Evolutionary conservation across 2,888 invertebrate species (phyloP).

Genomic region (Drosophila tripunctata): DNA sequence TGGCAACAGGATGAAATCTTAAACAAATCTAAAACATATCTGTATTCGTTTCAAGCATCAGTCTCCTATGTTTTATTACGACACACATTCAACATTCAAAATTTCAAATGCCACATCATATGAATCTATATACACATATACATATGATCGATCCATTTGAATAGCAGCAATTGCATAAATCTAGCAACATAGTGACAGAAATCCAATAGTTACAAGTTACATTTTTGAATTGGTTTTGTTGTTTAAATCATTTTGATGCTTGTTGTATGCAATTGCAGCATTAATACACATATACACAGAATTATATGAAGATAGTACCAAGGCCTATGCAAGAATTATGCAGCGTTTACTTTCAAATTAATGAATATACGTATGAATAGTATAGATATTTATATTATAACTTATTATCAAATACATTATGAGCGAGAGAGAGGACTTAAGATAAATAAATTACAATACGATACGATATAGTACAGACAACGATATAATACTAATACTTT

Average conservation of each 20-base stretch:
- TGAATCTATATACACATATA: slow-evolving; percentile 7
- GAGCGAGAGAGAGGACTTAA: slow-evolving; percentile 3
- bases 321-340: slow-evolving; percentile 8
- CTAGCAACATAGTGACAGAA: not conserved
- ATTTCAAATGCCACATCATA: slow-evolving; percentile 6
- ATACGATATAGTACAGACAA: slow-evolving; percentile 31
- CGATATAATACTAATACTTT: not conserved
- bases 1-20: too few species aligned
- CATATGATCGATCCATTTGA: not conserved
- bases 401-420: slow-evolving; percentile 18
- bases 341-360: too few species aligned
- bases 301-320: slow-evolving; percentile 14
- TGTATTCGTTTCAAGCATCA: too few species aligned
- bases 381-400: too few species aligned
- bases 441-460: slow-evolving; percentile 18
- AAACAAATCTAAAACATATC: too few species aligned
- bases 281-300: slow-evolving; percentile 26
- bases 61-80: not conserved
- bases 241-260: not conserved
- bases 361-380: not conserved
- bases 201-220: not conserved
- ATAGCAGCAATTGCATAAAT: slow-evolving; percentile 2
- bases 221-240: not conserved
- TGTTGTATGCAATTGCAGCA: not conserved
- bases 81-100: slow-evolving; percentile 21